Percentiles rank a stretch among this genome's conserved stretches.
Evolutionary conservation across 2,113 vertebrate species (phyloP).

Genomic region (Prunella fulvescens): DNA sequence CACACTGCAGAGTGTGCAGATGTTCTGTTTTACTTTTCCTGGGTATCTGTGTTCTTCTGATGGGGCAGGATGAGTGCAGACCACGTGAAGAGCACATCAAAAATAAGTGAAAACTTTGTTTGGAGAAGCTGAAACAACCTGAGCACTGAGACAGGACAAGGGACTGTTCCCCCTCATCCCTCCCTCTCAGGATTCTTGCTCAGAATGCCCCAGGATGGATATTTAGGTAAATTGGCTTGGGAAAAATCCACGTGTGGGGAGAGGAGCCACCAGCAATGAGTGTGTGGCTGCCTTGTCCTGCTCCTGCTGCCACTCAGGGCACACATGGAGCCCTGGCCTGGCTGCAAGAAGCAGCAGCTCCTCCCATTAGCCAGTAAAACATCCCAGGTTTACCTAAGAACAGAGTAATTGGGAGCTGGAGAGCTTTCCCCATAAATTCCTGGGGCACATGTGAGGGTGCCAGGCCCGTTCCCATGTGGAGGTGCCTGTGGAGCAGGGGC

Average conservation of each 20-base stretch:
- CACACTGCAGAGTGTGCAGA: background rate
- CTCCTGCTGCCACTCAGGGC: background rate
- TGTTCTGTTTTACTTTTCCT: background rate
- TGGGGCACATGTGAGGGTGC: background rate
- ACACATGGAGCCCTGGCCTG: background rate
- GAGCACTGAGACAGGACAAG: background rate
- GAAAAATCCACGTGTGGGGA: accelerated
- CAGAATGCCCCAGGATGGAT: accelerated
- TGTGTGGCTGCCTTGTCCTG: background rate
- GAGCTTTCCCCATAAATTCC: background rate
- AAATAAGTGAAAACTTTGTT: background rate
- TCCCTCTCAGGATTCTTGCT: background rate
- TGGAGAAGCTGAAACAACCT: background rate
- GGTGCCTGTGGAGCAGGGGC: background rate
- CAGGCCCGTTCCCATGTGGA: background rate
- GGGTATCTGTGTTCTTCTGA: accelerated
- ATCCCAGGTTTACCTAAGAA: background rate
- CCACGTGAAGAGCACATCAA: accelerated
- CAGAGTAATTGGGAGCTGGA: background rate
- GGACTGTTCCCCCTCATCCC: background rate
- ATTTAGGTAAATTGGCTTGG: accelerated
- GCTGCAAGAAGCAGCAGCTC: background rate
- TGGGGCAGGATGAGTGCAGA: background rate
- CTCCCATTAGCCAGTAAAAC: background rate
- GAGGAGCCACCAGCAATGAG: accelerated